Evolutionary conservation across 2,888 invertebrate species (phyloP).

Genomic region (Tetheella fluctuosa): DNA sequence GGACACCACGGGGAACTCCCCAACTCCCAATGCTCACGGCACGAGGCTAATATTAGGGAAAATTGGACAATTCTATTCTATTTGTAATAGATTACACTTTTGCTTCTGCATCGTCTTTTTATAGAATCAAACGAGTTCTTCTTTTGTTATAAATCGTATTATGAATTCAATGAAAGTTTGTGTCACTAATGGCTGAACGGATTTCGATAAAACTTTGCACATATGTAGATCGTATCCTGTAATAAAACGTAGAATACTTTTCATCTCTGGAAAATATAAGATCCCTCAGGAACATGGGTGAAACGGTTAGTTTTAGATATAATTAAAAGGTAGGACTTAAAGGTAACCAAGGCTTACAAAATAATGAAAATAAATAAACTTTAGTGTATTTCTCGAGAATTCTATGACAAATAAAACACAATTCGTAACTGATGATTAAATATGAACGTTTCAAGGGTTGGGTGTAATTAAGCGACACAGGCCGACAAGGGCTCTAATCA

Average conservation of each 20-base stretch:
- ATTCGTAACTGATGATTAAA: background rate
- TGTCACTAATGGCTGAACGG: no score
- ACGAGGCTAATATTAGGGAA: conserved; percentile 18
- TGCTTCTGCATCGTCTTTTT: background rate
- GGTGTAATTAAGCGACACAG: background rate
- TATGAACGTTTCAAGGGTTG: background rate
- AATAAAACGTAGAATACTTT: no score
- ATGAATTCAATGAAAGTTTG: no score
- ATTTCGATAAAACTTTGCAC: no score
- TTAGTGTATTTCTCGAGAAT: background rate
- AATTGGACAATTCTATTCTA: conserved; percentile 18
- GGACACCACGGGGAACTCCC: conserved; percentile 18
- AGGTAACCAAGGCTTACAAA: no score
- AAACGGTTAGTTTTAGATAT: no score
- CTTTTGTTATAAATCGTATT: background rate
- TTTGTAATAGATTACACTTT: background rate
- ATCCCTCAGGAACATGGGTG: no score
- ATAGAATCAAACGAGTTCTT: no score
- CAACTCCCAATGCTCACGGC: conserved; percentile 20
- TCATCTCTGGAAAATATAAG: no score
- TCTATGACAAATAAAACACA: background rate
- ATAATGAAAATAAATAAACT: no score
- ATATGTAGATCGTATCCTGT: no score
- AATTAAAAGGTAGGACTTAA: no score
- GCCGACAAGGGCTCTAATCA: background rate